Evolutionary conservation across 1,140 invertebrate genomes (phyloP).

Genomic region (Tetraneura akinire): DNA sequence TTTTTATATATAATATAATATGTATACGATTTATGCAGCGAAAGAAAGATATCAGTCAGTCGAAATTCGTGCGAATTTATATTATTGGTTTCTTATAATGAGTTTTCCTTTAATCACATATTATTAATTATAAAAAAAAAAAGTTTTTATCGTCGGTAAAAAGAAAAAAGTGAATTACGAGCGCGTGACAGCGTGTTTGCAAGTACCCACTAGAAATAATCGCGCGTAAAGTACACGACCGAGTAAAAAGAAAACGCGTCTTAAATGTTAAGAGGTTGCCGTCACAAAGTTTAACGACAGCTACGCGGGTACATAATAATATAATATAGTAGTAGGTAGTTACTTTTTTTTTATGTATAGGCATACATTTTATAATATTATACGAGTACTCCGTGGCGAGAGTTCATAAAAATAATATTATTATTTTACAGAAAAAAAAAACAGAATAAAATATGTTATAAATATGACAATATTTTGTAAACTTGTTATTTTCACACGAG

Average conservation of each 20-base stretch:
- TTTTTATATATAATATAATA: no score
- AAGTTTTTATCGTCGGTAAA: background rate
- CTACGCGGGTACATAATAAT: no score
- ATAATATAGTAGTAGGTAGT: background rate
- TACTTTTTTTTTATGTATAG: conserved; percentile 22
- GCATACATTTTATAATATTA: no score
- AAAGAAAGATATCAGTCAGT: background rate
- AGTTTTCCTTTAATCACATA: background rate
- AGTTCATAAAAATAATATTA: conserved; percentile 32
- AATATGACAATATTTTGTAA: no score
- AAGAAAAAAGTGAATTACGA: background rate
- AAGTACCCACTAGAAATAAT: background rate
- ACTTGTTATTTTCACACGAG: no score
- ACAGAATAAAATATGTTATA: no score
- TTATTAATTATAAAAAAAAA: no score
- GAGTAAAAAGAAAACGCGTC: conserved; percentile 3
- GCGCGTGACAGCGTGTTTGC: background rate
- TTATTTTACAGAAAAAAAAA: conserved; percentile 33
- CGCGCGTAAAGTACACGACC: background rate
- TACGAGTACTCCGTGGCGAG: background rate
- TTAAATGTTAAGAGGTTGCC: conserved; percentile 38
- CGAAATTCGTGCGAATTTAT: background rate
- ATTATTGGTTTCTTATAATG: background rate
- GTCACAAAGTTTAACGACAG: conserved; percentile 27
- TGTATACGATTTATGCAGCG: background rate